phyloP scores from a whole-genome alignment of 2,113 vertebrate species.

The Petaurus breviceps region DNA sequence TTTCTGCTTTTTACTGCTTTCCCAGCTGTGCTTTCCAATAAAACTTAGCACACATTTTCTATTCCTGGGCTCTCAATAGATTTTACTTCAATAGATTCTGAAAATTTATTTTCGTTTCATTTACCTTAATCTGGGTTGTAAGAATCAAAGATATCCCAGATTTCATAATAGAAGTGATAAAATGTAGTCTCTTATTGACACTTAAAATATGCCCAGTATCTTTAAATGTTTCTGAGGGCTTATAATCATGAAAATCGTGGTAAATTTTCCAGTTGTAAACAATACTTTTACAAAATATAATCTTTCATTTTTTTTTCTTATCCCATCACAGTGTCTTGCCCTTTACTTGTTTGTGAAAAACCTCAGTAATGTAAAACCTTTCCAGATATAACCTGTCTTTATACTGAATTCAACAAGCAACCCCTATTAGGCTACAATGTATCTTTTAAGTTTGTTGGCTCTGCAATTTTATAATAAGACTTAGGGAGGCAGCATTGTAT shows the following conservation, averaged over 20 bases:
- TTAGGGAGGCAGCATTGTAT: neutral
- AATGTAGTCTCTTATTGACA: slow-evolving; percentile 14
- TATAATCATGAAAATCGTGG: neutral
- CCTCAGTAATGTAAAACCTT: slow-evolving; percentile 27
- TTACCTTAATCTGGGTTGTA: slow-evolving; percentile 39
- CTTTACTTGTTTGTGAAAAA: neutral
- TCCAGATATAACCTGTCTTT: slow-evolving; percentile 28
- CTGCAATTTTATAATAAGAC: neutral
- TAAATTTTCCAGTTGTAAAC: neutral
- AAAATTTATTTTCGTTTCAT: slow-evolving; percentile 44
- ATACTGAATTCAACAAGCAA: neutral
- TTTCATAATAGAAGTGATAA: slow-evolving; percentile 22
- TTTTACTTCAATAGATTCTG: slow-evolving; percentile 51
- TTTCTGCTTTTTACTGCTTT: slow-evolving; percentile 39
- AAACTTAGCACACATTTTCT: neutral
- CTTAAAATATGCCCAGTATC: slow-evolving; percentile 31
- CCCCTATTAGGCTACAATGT: neutral
- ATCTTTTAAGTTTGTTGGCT: neutral
- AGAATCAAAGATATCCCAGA: slow-evolving; percentile 16
- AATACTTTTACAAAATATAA: slow-evolving; percentile 25
- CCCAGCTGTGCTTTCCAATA: slow-evolving; percentile 31
- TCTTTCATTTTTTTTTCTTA: slow-evolving; percentile 30
- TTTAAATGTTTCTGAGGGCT: slow-evolving; percentile 44
- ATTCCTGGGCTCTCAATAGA: slow-evolving; percentile 38
- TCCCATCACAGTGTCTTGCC: neutral